Evolutionary conservation across 2,113 vertebrate genomes (phyloP).

Genomic region (Bos indicus): DNA sequence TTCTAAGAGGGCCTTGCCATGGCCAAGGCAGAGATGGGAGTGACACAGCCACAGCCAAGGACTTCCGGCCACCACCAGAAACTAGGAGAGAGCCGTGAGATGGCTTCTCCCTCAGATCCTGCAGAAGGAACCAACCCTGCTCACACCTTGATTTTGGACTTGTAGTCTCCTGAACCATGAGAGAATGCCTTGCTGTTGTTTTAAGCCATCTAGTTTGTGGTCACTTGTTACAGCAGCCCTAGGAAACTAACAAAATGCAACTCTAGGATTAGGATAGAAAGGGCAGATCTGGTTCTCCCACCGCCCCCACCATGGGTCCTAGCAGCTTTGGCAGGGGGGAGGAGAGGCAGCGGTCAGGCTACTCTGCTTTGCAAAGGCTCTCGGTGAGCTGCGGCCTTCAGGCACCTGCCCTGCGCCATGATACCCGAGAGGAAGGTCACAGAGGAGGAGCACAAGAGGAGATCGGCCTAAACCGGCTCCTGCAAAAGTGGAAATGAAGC

Average conservation of each 20-base stretch:
- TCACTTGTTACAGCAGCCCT: not conserved
- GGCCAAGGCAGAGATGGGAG: not conserved
- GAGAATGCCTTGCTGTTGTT: not conserved
- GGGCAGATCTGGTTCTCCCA: not conserved
- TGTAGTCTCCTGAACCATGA: not conserved
- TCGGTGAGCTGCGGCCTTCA: not conserved
- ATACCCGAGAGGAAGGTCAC: not conserved
- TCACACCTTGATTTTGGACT: not conserved
- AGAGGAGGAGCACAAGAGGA: not conserved
- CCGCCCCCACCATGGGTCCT: not conserved
- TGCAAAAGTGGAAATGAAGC: not conserved
- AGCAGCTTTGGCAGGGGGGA: not conserved
- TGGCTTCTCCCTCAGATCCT: not conserved
- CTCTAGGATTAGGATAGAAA: not conserved
- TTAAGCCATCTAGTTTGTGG: not conserved
- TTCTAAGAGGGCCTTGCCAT: not conserved
- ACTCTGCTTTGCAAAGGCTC: not conserved
- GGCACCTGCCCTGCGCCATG: not conserved
- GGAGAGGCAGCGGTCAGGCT: not conserved
- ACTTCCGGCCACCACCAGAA: not conserved
- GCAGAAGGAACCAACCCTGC: not conserved
- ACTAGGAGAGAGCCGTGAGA: not conserved
- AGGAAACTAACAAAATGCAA: not conserved
- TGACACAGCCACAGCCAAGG: not conserved
- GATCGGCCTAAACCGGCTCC: not conserved